Evolutionary conservation across 2,113 vertebrate species (phyloP).

Genomic region (Amblyornis subalaris): DNA sequence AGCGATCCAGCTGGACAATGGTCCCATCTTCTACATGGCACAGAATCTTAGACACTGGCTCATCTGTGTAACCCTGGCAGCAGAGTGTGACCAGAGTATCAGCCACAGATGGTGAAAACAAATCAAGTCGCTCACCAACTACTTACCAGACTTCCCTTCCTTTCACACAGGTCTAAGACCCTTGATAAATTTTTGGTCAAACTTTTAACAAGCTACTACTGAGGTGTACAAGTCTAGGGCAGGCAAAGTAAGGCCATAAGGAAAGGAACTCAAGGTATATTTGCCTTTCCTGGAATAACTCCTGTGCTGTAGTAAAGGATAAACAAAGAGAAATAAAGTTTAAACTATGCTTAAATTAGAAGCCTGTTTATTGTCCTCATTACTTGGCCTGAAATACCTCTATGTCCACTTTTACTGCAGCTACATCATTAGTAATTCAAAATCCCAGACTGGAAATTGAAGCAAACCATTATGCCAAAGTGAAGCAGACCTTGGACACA

Average conservation of each 20-base stretch:
- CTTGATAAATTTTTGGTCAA: neutral
- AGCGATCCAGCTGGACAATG: slow-evolving; percentile 82
- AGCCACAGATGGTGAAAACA: neutral
- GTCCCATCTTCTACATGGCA: slow-evolving; percentile 83
- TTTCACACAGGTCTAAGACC: neutral
- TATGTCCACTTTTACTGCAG: neutral
- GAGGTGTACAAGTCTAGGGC: neutral
- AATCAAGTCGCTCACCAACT: neutral
- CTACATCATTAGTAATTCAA: neutral
- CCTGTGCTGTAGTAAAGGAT: neutral
- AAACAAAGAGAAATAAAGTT: neutral
- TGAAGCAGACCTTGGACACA: neutral
- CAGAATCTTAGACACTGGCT: slow-evolving; percentile 82
- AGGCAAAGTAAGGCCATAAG: neutral
- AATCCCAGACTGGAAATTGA: neutral
- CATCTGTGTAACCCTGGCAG: slow-evolving; percentile 79
- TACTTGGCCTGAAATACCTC: neutral
- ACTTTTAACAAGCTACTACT: neutral
- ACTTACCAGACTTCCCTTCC: neutral
- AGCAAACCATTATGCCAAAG: neutral
- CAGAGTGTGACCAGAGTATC: neutral
- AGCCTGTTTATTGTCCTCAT: neutral
- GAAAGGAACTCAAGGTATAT: neutral
- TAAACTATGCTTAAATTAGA: neutral
- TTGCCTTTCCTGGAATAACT: neutral